A percentile compares a stretch with the other conserved stretches of the same genome.
phyloP scores from a whole-genome alignment of 2,888 invertebrate species.

The Podotricha telesiphe region DNA sequence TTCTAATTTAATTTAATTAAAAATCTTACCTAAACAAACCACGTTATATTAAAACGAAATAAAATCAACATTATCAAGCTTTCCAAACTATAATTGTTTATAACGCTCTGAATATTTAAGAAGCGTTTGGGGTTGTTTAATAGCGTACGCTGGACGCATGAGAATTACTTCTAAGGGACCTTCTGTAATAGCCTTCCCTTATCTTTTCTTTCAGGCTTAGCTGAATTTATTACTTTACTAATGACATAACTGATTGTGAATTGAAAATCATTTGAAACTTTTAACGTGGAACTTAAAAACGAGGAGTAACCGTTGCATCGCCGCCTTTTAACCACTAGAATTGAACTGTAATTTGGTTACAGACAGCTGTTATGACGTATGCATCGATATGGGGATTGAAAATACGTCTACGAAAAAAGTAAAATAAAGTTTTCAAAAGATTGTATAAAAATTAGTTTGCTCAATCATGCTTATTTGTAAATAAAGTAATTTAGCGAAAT shows the following conservation, averaged over 20 bases:
- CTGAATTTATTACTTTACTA: slow-evolving; percentile 40
- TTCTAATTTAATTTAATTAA: background rate
- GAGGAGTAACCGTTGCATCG: background rate
- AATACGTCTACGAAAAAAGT: too few relatives aligned
- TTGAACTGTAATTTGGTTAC: background rate
- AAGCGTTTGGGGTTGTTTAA: slow-evolving; percentile 62
- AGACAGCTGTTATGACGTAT: background rate
- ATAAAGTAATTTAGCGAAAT: too few relatives aligned
- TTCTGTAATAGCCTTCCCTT: slow-evolving; percentile 36
- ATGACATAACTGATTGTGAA: slow-evolving; percentile 38
- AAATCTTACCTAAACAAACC: slow-evolving; percentile 10
- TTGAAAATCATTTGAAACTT: slow-evolving; percentile 15
- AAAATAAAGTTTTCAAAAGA: too few relatives aligned
- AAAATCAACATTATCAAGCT: slow-evolving; percentile 28
- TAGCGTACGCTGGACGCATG: slow-evolving; percentile 54
- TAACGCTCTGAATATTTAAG: slow-evolving; percentile 59
- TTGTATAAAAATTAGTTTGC: too few relatives aligned
- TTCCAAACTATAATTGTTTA: slow-evolving; percentile 35
- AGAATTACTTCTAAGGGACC: slow-evolving; percentile 49
- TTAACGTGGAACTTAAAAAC: background rate
- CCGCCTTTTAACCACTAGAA: background rate
- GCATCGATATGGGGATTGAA: too few relatives aligned
- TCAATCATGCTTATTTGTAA: too few relatives aligned
- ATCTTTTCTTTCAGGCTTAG: slow-evolving; percentile 36
- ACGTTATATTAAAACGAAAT: slow-evolving; percentile 14